phyloP scores from a whole-genome alignment of 2,797 vertebrate genomes.

The Micrastur ruficollis region DNA sequence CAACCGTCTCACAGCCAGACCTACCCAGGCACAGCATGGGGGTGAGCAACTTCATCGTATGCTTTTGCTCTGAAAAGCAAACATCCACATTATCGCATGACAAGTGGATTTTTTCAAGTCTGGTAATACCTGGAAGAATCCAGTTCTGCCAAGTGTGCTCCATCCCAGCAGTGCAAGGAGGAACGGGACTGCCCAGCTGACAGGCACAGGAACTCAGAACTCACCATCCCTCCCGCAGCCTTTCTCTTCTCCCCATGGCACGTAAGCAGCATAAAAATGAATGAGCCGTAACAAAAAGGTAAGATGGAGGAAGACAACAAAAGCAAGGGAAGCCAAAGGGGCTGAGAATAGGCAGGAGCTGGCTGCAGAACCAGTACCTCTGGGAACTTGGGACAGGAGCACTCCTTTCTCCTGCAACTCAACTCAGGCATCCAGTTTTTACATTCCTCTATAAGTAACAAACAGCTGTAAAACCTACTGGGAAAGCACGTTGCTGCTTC shows the following conservation, averaged over 20 bases:
- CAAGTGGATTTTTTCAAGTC: not conserved
- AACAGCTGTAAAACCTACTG: not conserved
- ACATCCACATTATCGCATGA: not conserved
- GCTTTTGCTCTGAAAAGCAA: not conserved
- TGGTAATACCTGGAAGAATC: not conserved
- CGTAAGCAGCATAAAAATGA: not conserved
- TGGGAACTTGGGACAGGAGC: not conserved
- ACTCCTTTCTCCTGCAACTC: not conserved
- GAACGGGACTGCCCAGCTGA: not conserved
- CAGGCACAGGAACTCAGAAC: rapidly evolving
- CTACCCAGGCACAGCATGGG: rapidly evolving
- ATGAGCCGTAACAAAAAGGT: not conserved
- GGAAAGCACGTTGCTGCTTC: not conserved
- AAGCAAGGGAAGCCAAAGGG: not conserved
- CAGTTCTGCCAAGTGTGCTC: not conserved
- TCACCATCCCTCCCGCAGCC: rapidly evolving
- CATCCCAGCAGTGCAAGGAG: not conserved
- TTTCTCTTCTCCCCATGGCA: not conserved
- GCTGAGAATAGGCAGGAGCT: not conserved
- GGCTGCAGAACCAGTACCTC: not conserved
- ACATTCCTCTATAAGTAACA: not conserved
- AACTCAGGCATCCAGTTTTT: not conserved
- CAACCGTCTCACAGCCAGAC: not conserved
- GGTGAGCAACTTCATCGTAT: rapidly evolving
- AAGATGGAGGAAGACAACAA: not conserved